Evolutionary conservation across 92 coral and sea anemone species (phyloP), one percentile per base, ranked within the genome.

Genomic region (Galaxea fascicularis): DNA sequence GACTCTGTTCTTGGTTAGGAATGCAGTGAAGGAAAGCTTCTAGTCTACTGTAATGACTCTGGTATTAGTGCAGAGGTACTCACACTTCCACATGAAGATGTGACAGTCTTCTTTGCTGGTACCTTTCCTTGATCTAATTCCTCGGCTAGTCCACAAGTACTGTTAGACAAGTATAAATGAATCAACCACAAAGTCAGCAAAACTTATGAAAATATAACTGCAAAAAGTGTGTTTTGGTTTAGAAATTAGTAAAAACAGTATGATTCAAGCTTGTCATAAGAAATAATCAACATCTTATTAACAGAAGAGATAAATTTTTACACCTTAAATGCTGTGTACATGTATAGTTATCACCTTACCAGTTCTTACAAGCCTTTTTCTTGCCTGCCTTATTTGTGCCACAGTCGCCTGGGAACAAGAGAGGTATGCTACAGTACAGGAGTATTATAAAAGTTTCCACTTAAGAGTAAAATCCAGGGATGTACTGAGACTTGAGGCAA

Each of bases 51-150:
- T 54, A 4, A 54, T 12, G 15, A 17, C 7, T 17, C 22, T 57
- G 1, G n/a, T 16, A 5, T 4, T 11, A 21, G 10, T 18, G 13
- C 52, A 52, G 17, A 31, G 22, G 1, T 68, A 88, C 98, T 93
- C 78, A 96, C 99, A 85, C 99, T 96, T 82, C 99, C 99, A 89
- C 99, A 96, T 11, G 99, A 93, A 20, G 99, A 96, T 11, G 95
- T 96, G 49, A 86, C 83, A 49, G 93, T 84, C 59, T 89, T 92
- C 85, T 90, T 93, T 26, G 85, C 28, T 20, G 89, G 76, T 46
- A 77, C 84, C 10, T 86, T 80, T 57, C 90, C 98, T 64, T 85
- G 89, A 41, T 88, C 97, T 15, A 86, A 69, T 64, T 92, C 92
- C 18, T 96, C 99, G 8, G 99, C 99, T 82, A 96, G 56, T 45